Percentiles rank a stretch among this genome's conserved stretches.
Conservation (phyloP, 1,140 invertebrate species). For the Coptotermes formosanus region DNA sequence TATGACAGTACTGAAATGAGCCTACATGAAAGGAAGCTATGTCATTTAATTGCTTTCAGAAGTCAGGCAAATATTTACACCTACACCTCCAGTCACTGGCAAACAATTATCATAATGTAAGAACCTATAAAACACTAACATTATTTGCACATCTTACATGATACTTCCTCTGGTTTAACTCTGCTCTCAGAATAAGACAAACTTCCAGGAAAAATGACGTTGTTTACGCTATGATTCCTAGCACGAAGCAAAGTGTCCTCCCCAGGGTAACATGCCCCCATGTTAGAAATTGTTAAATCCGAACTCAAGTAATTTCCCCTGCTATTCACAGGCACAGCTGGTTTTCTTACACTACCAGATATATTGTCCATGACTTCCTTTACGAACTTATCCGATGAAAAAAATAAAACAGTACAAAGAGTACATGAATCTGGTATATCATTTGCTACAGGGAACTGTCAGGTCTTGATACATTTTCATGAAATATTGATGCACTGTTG, state of each 20-base stretch:
- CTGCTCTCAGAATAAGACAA: conserved; percentile 7
- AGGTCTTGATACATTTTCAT: background rate
- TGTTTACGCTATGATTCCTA: background rate
- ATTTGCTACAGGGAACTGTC: background rate
- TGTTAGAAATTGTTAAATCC: conserved; percentile 10
- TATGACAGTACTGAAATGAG: too few species aligned
- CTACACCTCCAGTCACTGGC: background rate
- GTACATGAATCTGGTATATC: background rate
- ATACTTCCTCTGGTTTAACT: conserved; percentile 22
- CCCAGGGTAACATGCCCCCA: conserved; percentile 28
- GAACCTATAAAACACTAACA: background rate
- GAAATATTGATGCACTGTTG: background rate
- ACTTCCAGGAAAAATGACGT: conserved; percentile 26
- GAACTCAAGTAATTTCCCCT: conserved; percentile 29
- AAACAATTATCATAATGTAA: background rate
- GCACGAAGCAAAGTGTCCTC: conserved; percentile 25
- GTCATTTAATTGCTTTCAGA: too few species aligned
- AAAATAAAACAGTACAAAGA: background rate
- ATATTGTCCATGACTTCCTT: conserved; percentile 26
- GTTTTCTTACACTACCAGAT: conserved; percentile 25
- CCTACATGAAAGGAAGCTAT: too few species aligned
- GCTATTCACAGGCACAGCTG: conserved; percentile 27
- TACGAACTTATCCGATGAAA: background rate
- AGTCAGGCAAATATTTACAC: background rate
- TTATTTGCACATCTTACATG: conserved; percentile 27